phyloP scores from a whole-genome alignment of 2,113 vertebrate species.

The Ochotona curzoniae region DNA sequence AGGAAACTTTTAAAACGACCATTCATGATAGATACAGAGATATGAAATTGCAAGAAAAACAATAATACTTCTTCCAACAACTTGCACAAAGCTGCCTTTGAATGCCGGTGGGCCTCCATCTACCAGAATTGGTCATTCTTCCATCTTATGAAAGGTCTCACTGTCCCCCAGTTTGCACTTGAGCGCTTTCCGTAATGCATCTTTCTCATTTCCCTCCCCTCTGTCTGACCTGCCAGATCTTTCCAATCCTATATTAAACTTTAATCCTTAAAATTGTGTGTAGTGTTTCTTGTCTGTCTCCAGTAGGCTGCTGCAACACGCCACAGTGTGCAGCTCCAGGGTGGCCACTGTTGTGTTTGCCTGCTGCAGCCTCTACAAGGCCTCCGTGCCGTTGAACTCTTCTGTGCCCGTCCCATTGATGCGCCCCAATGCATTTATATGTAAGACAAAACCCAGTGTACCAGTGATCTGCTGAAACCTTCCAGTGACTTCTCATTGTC shows the following conservation, averaged over 20 bases:
- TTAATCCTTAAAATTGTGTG: background rate
- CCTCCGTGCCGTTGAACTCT: background rate
- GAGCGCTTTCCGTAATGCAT: background rate
- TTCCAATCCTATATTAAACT: background rate
- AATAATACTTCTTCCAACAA: slow-evolving; percentile 50
- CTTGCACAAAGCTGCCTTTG: slow-evolving; percentile 57
- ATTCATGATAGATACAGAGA: slow-evolving; percentile 57
- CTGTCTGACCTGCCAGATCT: background rate
- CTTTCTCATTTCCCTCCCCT: background rate
- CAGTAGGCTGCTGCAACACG: background rate
- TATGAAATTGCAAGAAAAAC: slow-evolving; percentile 68
- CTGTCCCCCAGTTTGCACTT: background rate
- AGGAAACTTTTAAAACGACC: too few relatives aligned
- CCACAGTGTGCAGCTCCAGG: too few relatives aligned
- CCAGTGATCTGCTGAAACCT: background rate
- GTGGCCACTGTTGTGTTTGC: accelerated
- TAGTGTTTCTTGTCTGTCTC: background rate
- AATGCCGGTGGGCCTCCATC: slow-evolving; percentile 17
- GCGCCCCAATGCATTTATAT: background rate
- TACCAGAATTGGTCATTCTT: background rate
- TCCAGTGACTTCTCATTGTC: background rate
- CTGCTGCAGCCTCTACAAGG: background rate
- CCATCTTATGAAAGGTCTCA: background rate
- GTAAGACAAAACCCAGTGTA: background rate
- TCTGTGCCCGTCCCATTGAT: background rate